Conservation (phyloP, 2,797 vertebrate genomes). For the Bradypodion pumilum region DNA sequence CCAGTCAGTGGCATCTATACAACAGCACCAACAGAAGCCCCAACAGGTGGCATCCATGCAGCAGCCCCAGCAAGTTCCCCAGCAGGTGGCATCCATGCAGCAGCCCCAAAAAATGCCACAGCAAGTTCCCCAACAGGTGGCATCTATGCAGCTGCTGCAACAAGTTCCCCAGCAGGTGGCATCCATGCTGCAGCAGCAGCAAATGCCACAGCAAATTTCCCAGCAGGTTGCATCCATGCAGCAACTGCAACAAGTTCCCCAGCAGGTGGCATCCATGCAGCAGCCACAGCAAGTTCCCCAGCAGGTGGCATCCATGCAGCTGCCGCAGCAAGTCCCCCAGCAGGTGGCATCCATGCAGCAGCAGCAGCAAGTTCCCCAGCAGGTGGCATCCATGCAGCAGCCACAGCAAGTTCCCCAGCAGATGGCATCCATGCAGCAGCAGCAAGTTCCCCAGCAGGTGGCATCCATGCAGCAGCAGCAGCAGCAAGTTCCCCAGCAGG, state of each 20-base stretch:
- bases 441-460: conserved; percentile 58
- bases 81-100: conserved; percentile 7
- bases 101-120: neutral
- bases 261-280: neutral
- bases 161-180: conserved; percentile 37
- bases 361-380: conserved; percentile 54
- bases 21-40: conserved; percentile 50
- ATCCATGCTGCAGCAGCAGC: neutral
- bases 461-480: conserved; percentile 26
- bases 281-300: conserved; percentile 9
- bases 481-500: conserved; percentile 28
- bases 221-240: neutral
- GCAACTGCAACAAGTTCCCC: conserved; percentile 1
- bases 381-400: conserved; percentile 61
- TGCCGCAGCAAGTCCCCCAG: conserved; percentile 14
- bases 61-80: neutral
- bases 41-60: conserved; percentile 4
- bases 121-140: conserved; percentile 6
- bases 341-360: conserved; percentile 59
- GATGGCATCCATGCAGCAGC: conserved; percentile 20
- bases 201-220: neutral
- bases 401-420: conserved; percentile 45
- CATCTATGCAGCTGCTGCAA: conserved; percentile 47
- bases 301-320: neutral
- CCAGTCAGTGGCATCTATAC: conserved; percentile 37